Percentiles rank a stretch among this genome's conserved stretches.
Conservation (phyloP, 1,140 invertebrate species). For the Halictus rubicundus region DNA sequence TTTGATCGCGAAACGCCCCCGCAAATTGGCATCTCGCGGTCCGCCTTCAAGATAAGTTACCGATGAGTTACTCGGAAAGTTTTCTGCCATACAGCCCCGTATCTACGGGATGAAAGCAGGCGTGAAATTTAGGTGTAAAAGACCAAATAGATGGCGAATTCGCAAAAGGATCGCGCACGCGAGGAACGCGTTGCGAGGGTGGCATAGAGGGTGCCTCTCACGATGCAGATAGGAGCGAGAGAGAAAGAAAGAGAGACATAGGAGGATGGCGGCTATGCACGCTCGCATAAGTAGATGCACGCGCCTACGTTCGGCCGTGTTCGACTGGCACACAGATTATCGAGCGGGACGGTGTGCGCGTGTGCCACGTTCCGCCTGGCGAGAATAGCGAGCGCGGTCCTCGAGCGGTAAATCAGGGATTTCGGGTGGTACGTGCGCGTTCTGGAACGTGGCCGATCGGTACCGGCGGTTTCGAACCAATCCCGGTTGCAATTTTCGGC, state of each 20-base stretch:
- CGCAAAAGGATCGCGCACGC: too few species aligned
- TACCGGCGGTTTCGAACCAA: constrained; percentile 21
- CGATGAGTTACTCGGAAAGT: too few species aligned
- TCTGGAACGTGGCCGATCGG: constrained; percentile 52
- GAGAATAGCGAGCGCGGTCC: constrained; percentile 55
- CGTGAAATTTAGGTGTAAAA: too few species aligned
- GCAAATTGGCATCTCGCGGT: constrained; percentile 46
- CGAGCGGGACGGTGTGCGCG: constrained; percentile 11
- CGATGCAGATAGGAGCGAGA: neutral
- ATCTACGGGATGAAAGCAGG: too few species aligned
- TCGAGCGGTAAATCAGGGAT: constrained; percentile 63
- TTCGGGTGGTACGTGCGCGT: constrained; percentile 55
- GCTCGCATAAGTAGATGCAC: constrained; percentile 44
- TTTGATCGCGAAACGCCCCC: constrained; percentile 37
- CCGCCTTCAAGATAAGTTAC: neutral
- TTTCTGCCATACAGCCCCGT: too few species aligned
- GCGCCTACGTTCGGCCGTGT: neutral
- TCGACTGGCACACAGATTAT: constrained; percentile 17
- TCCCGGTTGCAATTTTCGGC: constrained; percentile 18
- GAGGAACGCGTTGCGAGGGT: constrained; percentile 22
- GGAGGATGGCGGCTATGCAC: neutral
- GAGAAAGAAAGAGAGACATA: neutral
- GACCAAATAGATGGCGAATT: too few species aligned
- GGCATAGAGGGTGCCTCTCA: neutral
- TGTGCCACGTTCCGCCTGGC: constrained; percentile 27